phyloP scores from a whole-genome alignment of 2,113 vertebrate species.

The Sialia sialis region DNA sequence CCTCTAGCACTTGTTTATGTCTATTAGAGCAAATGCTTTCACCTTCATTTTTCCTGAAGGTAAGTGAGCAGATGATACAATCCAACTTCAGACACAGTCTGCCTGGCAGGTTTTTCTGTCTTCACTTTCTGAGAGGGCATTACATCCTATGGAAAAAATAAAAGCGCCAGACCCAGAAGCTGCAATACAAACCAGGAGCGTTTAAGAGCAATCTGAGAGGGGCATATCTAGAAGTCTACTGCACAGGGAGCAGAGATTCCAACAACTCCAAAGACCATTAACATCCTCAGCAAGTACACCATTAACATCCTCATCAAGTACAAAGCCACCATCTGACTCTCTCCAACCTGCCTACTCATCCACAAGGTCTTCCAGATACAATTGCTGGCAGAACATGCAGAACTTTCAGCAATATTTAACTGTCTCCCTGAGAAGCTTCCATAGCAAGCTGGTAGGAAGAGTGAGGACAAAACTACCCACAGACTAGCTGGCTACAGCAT shows the following conservation, averaged over 20 bases:
- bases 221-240: not conserved
- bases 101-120: not conserved
- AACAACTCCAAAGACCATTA: not conserved
- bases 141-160: not conserved
- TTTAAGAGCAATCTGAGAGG: not conserved
- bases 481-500: not conserved
- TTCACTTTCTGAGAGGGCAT: not conserved
- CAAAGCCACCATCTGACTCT: not conserved
- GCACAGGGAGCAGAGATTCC: not conserved
- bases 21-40: not conserved
- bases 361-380: not conserved
- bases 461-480: not conserved
- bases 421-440: not conserved
- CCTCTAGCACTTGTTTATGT: not conserved
- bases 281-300: not conserved
- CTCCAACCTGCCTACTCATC: not conserved
- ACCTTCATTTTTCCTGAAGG: not conserved
- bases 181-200: not conserved
- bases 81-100: not conserved
- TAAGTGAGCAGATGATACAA: not conserved
- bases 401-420: not conserved
- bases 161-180: not conserved
- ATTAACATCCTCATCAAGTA: not conserved
- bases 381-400: not conserved
- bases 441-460: not conserved